Conservation (phyloP, 2,888 invertebrate genomes). For the Pyrochroa serraticornis region DNA sequence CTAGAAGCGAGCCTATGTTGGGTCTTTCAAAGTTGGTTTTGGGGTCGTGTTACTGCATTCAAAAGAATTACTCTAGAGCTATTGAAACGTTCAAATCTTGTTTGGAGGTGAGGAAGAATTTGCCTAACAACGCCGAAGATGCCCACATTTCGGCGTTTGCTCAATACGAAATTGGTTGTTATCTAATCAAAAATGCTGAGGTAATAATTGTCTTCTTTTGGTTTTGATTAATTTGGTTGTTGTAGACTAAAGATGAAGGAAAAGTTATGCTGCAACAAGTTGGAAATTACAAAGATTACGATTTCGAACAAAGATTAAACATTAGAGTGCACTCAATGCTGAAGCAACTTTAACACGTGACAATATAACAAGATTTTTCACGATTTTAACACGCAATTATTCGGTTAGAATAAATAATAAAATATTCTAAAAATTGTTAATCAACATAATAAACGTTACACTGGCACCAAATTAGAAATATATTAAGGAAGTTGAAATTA, state of each 20-base stretch:
- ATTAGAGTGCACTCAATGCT: slow-evolving; percentile 67
- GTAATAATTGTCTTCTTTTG: slow-evolving; percentile 31
- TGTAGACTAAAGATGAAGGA: slow-evolving; percentile 63
- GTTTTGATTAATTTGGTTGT: slow-evolving; percentile 33
- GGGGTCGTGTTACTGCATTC: slow-evolving; percentile 60
- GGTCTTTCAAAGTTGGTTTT: slow-evolving; percentile 62
- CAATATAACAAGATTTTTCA: slow-evolving; percentile 8
- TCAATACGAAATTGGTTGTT: slow-evolving; percentile 66
- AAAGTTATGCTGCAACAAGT: slow-evolving; percentile 60
- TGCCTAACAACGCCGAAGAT: slow-evolving; percentile 52
- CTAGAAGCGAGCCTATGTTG: slow-evolving; percentile 61
- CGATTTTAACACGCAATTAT: no score
- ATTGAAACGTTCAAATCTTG: slow-evolving; percentile 54
- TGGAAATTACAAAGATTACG: slow-evolving; percentile 66
- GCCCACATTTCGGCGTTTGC: slow-evolving; percentile 69
- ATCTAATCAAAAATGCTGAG: slow-evolving; percentile 55
- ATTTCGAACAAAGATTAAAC: slow-evolving; percentile 70
- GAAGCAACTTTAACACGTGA: slow-evolving; percentile 41
- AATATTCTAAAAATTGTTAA: no score
- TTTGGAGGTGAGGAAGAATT: slow-evolving; percentile 46
- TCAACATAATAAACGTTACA: no score
- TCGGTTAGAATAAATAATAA: no score
- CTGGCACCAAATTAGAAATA: no score
- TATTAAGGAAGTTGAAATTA: no score
- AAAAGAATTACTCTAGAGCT: slow-evolving; percentile 55